Conservation (phyloP, 2,113 vertebrate species). For the Caranx melampygus region DNA sequence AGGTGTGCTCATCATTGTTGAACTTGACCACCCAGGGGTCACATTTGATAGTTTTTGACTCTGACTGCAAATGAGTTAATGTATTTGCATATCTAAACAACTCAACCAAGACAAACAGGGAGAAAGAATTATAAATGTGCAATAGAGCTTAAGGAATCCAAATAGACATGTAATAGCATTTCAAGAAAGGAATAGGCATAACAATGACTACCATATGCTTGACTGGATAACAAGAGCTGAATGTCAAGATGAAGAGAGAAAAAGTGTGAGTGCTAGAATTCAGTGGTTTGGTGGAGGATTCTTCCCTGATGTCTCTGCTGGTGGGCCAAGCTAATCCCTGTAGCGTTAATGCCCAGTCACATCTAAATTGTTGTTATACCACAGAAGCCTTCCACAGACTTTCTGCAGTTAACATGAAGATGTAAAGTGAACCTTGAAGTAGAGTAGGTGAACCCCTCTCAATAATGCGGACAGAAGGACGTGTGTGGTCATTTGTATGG, state of each 20-base stretch:
- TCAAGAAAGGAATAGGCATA: conserved; percentile 8
- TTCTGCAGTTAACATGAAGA: conserved; percentile 45
- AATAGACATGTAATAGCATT: conserved; percentile 2
- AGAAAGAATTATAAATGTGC: background rate
- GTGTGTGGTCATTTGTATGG: background rate
- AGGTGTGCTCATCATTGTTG: no score
- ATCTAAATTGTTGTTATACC: background rate
- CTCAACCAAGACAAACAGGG: background rate
- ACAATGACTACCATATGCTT: conserved; percentile 14
- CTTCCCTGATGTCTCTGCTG: background rate
- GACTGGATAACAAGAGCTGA: conserved; percentile 21
- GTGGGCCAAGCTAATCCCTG: background rate
- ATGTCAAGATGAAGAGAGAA: background rate
- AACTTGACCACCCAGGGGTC: no score
- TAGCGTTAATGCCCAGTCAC: background rate
- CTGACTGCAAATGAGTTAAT: no score
- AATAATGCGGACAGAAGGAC: background rate
- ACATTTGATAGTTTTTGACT: no score
- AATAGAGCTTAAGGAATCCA: conserved; percentile 6
- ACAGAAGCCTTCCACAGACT: background rate
- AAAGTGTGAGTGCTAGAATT: background rate
- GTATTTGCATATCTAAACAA: background rate
- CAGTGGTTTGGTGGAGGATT: background rate
- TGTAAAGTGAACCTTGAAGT: conserved; percentile 25
- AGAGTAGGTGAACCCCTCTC: background rate